Conservation (phyloP, 1,140 invertebrate genomes). For the Oncopeltus fasciatus region DNA sequence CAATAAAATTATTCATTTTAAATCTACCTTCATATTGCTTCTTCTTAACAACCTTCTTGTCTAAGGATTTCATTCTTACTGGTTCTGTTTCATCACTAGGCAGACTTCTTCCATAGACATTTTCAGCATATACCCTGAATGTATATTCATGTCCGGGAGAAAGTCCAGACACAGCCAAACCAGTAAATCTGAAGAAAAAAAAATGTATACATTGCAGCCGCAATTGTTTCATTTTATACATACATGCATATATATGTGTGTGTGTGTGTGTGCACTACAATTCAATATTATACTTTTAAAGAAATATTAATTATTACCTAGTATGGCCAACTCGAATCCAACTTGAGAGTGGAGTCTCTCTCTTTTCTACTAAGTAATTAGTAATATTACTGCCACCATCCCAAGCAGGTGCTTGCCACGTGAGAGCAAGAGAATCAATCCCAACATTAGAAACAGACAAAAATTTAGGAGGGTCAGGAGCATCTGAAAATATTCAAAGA, state of each 20-base stretch:
- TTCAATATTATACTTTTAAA: neutral
- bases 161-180: conserved; percentile 73
- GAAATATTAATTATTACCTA: conserved; percentile 29
- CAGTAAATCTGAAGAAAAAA: conserved; percentile 49
- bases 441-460: conserved; percentile 73
- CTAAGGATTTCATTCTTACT: conserved; percentile 66
- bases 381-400: conserved; percentile 91
- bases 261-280: no score
- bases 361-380: conserved; percentile 87
- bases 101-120: conserved; percentile 94
- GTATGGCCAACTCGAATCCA: conserved; percentile 94
- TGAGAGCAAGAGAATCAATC: conserved; percentile 70
- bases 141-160: conserved; percentile 87
- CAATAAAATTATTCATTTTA: no score
- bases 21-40: conserved; percentile 60
- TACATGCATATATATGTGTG: no score
- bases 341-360: conserved; percentile 78
- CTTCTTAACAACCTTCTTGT: conserved; percentile 60
- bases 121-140: conserved; percentile 91
- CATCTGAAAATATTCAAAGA: conserved; percentile 48
- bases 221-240: no score
- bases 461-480: conserved; percentile 89
- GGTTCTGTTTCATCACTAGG: conserved; percentile 70
- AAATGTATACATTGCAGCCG: neutral
- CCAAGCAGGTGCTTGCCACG: conserved; percentile 84